Conservation (phyloP, 1,140 invertebrate species). For the Polypedilum pembai region DNA sequence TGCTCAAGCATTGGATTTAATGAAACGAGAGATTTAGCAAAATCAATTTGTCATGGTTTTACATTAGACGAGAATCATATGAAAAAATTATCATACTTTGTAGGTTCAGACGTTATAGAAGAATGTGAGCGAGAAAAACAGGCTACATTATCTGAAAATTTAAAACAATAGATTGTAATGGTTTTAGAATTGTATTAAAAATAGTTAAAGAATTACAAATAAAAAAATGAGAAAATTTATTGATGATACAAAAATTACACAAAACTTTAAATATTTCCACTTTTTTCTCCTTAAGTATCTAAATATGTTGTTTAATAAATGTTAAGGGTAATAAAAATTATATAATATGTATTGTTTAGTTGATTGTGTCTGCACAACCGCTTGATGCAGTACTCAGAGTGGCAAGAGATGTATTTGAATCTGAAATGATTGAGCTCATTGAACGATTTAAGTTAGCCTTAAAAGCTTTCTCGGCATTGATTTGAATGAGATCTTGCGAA, state of each 20-base stretch:
- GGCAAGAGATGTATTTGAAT: slow-evolving; percentile 24
- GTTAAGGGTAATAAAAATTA: neutral
- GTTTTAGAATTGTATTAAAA: neutral
- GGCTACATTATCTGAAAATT: neutral
- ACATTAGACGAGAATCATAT: slow-evolving; percentile 46
- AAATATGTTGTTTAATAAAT: neutral
- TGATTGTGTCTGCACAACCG: neutral
- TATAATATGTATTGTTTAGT: neutral
- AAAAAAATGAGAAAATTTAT: neutral
- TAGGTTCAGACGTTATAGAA: slow-evolving; percentile 42
- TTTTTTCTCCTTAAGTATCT: no score
- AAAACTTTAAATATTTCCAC: neutral
- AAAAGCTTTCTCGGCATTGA: slow-evolving; percentile 26
- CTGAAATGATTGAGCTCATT: slow-evolving; percentile 6
- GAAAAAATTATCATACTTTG: slow-evolving; percentile 45
- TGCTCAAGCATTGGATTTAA: slow-evolving; percentile 48
- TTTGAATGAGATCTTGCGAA: neutral
- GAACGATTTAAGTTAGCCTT: slow-evolving; percentile 15
- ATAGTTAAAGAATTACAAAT: neutral
- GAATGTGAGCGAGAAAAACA: slow-evolving; percentile 30
- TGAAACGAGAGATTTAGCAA: slow-evolving; percentile 43
- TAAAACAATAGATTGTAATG: neutral
- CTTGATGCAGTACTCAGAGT: neutral
- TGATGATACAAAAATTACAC: neutral
- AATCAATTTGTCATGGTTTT: slow-evolving; percentile 42